These are phyloP conservation scores for Nycticorax nycticorax DNA, from an alignment of 2,113 vertebrate species.

Conservation along the genomic window DNA sequence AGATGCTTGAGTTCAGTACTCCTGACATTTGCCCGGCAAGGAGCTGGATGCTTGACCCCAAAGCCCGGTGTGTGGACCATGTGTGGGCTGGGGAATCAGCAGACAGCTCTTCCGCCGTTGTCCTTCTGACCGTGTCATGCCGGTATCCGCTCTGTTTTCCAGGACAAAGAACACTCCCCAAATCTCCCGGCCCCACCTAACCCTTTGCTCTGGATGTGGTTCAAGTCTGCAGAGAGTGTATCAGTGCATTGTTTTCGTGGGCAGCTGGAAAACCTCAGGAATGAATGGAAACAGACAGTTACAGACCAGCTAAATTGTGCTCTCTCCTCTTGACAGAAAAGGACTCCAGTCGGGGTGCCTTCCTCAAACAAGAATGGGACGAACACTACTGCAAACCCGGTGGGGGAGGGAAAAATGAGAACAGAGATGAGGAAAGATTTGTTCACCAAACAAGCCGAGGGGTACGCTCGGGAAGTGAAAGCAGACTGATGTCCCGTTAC, in stretches of 20 bases:
- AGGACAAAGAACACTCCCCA: background rate
- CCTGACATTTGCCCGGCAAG: background rate
- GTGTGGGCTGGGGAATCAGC: background rate
- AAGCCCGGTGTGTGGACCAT: background rate
- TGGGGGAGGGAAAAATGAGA: background rate
- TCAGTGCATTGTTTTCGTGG: constrained; percentile 22
- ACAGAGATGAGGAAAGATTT: background rate
- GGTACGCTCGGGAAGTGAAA: background rate
- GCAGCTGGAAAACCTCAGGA: constrained; percentile 60
- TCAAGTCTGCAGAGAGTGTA: constrained; percentile 44
- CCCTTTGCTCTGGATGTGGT: background rate
- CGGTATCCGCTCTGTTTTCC: background rate
- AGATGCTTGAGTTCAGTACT: background rate
- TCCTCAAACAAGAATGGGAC: background rate
- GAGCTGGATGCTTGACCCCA: background rate
- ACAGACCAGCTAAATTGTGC: background rate
- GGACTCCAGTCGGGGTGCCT: background rate
- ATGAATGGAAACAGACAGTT: constrained; percentile 61
- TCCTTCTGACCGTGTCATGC: background rate
- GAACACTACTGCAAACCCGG: background rate
- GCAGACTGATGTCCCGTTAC: background rate
- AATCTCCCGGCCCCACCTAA: background rate
- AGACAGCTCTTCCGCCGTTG: background rate
- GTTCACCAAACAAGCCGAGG: background rate
- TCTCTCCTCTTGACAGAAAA: background rate